Evolutionary conservation across 2,113 vertebrate species (phyloP).

Genomic region (Aspiorhynchus laticeps): DNA sequence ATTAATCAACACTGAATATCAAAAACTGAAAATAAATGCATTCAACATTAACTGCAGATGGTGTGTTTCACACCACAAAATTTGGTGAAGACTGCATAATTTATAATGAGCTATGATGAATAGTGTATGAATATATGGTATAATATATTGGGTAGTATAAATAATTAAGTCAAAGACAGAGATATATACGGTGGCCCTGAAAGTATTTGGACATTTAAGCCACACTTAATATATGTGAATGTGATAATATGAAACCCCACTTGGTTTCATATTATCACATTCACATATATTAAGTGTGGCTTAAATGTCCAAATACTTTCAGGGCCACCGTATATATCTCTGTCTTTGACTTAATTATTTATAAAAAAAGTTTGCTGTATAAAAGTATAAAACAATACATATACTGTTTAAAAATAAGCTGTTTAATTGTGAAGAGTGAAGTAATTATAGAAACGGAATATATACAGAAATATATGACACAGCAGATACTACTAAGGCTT

Average conservation of each 20-base stretch:
- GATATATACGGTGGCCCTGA: background rate
- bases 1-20: conserved; percentile 50
- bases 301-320: background rate
- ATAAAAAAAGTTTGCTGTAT: background rate
- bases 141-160: background rate
- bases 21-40: conserved; percentile 9
- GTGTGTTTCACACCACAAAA: conserved; percentile 31
- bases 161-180: background rate
- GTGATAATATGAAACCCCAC: too few relatives aligned
- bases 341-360: background rate
- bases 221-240: too few relatives aligned
- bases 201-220: background rate
- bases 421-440: background rate
- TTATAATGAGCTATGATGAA: conserved; percentile 29
- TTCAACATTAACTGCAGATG: conserved; percentile 35
- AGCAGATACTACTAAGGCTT: too few relatives aligned
- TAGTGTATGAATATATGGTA: background rate
- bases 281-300: background rate
- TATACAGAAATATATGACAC: background rate
- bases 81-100: conserved; percentile 19
- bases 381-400: too few relatives aligned
- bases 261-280: too few relatives aligned
- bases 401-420: too few relatives aligned
- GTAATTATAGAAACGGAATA: background rate
- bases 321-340: background rate